Percentiles rank a stretch among this genome's conserved stretches.
These are phyloP conservation scores for Chaetodon trifascialis DNA, from an alignment of 2,113 vertebrate genomes.

Conservation along the genomic window DNA sequence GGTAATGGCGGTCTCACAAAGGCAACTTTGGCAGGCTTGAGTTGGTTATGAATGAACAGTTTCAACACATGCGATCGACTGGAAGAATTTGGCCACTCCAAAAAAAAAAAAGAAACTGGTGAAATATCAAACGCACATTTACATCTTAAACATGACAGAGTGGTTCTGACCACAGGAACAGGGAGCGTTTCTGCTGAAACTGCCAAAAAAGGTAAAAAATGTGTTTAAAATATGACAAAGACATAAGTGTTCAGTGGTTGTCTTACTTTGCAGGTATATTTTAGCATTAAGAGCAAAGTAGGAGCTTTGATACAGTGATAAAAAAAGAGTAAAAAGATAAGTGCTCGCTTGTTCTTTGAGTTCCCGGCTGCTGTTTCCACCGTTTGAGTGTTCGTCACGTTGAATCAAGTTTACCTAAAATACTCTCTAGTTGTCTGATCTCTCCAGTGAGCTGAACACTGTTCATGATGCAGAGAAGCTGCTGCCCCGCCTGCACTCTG, in stretches of 20 bases:
- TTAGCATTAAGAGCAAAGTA: constrained; percentile 9
- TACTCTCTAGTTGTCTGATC: not conserved
- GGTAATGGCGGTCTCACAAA: constrained; percentile 68
- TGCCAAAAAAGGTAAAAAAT: not conserved
- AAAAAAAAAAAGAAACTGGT: constrained; percentile 6
- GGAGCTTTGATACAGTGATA: constrained; percentile 15
- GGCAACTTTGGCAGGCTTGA: constrained; percentile 72
- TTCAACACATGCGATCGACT: not conserved
- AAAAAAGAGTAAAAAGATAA: constrained; percentile 37
- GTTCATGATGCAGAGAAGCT: constrained; percentile 11
- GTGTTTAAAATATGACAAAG: not conserved
- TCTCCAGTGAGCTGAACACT: not conserved
- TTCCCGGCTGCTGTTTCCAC: constrained; percentile 5
- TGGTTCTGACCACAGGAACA: not conserved
- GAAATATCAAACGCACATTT: constrained; percentile 22
- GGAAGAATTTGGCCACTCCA: constrained; percentile 12
- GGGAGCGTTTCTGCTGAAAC: constrained; percentile 3
- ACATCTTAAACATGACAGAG: constrained; percentile 12
- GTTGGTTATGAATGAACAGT: not conserved
- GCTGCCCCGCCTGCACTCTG: constrained; percentile 22
- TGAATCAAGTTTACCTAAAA: constrained; percentile 17
- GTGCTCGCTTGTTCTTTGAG: constrained; percentile 45
- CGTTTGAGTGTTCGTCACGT: constrained; percentile 20
- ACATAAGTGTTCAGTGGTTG: constrained; percentile 6
- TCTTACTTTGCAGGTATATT: constrained; percentile 4